These are phyloP conservation scores for Limenitis camilla DNA, from an alignment of 2,888 invertebrate species.

Conservation along the genomic window DNA sequence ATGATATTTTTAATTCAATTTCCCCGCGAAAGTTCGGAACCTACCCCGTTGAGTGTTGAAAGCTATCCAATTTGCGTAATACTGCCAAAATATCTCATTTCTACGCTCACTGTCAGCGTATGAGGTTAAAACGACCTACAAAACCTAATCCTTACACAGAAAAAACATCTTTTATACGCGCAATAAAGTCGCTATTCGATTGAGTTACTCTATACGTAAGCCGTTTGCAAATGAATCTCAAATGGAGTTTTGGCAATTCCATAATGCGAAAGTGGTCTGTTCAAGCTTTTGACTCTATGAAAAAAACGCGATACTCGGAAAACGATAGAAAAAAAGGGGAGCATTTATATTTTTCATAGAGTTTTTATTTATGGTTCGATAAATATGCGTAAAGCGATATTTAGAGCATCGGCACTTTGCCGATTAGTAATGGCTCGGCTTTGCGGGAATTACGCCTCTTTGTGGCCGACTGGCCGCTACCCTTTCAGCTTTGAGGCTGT, in stretches of 20 bases:
- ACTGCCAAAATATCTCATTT: constrained; percentile 76
- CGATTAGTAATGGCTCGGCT: constrained; percentile 61
- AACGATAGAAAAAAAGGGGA: constrained; percentile 68
- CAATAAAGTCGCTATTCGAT: constrained; percentile 31
- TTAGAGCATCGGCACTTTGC: constrained; percentile 69
- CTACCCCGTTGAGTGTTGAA: constrained; percentile 75
- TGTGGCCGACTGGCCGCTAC: constrained; percentile 42
- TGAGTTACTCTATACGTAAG: constrained; percentile 27
- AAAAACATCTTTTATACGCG: constrained; percentile 25
- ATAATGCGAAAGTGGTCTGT: constrained; percentile 75
- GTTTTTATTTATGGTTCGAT: constrained; percentile 71
- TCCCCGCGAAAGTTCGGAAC: constrained; percentile 71
- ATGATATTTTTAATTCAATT: constrained; percentile 75
- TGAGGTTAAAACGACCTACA: constrained; percentile 36
- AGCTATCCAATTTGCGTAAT: constrained; percentile 76
- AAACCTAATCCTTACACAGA: constrained; percentile 20
- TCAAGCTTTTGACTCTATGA: constrained; percentile 75
- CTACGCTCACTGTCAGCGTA: constrained; percentile 62
- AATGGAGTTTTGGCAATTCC: constrained; percentile 75
- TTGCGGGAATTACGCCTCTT: constrained; percentile 48
- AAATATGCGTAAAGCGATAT: constrained; percentile 69
- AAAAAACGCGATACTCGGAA: constrained; percentile 67
- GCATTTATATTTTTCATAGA: constrained; percentile 74
- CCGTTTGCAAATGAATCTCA: constrained; percentile 38
- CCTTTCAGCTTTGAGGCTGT: constrained; percentile 67